Base-by-base conservation (phyloP, 2,113 vertebrate genomes). In the Holacanthus passer region DNA sequence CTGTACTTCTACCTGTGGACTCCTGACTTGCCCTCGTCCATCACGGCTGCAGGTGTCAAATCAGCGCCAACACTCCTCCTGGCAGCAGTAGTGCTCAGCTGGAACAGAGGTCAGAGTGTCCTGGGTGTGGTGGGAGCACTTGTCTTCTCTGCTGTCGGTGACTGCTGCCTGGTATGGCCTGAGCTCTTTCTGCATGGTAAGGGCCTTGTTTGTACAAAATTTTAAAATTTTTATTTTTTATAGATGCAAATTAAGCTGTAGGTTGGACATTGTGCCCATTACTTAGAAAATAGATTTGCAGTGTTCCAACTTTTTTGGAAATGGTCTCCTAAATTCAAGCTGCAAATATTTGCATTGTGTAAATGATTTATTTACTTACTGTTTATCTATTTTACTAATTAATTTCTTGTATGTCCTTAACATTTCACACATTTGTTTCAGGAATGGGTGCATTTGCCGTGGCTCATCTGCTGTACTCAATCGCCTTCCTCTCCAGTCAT, bases 121-220 rank as follows among this genome's bases (percentile, higher is more conserved):
- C 76, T 92, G 50, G 91, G 95, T 37, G 91, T 94, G 52, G 66
- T 87, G 0, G 74, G 77, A 8, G 97, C 95, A 1, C 92, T 98
- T 0, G 4, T 96, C 17, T 93, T 96, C 70, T 97, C 96, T 0
- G 95, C 94, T 0, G 84, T 94, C 0, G 97, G 97, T 3, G 97
- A 98, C 43, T 64, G 73, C 64, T 97, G 95, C 84, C 93, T 98
- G 6, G 52, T 97, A 20, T 98, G 97, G 97, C 93, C 94, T 0
- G 85, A 95, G 1, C 81, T 92, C 45, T 97, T 98, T 90, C 87
- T 97, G 80, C 68, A 78, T 8, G 86, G 86, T 88, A 87, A 83
- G 73, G 59, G 0, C 8, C 4, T 14, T 20, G 24, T 69, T 62
- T 47, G 22, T 76, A 5, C 39, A 60, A 19, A n/a, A 17, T 17